Evolutionary conservation across 2,888 invertebrate species (phyloP), one percentile per base, ranked within the genome.

Genomic region (Galerucella pusilla): DNA sequence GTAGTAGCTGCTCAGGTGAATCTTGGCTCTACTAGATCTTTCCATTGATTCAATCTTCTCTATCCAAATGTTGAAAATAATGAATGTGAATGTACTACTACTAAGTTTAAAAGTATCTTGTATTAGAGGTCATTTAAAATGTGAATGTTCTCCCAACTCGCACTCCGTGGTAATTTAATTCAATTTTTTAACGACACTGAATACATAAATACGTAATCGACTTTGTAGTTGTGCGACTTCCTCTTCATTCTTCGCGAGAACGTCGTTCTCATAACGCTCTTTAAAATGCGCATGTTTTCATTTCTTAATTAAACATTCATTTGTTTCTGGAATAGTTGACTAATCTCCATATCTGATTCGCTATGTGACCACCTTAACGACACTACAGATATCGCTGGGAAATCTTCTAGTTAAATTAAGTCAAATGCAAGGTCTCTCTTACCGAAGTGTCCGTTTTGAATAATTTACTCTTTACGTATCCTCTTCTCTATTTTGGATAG

Each of bases 291-390:
- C 84, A 84, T 85, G 83, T 83, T 84, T 85, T 84, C 83, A 83
- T 85, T 81, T 81, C 81, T 82, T 84, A 85, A 84, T 85, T 84
- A 85, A 84, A 84, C 84, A 84, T 85, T 84, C 84, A 84, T 84
- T 83, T 82, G 82, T 84, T 82, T 83, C 82, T 83, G 81, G 83
- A 84, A 82, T 83, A 84, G 85, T 84, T 84, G 84, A 85, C 84
- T 85, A 84, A 85, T 85, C 83, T 85, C 84, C 85, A 85, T 85
- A 85, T 85, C 83, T 84, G 85, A 84, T 85, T 84, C 85, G 85
- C 84, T 85, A 82, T 83, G 85, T 85, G 85, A 82, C 83, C 83
- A 84, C 82, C 84, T 85, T 85, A 85, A 85, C 85, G 85, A 85
- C 85, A 85, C 81, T 83, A 81, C 80, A 80, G 81, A 82, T 84